Base-by-base conservation (phyloP, 2,797 vertebrate species). In the Diceros bicornis region DNA sequence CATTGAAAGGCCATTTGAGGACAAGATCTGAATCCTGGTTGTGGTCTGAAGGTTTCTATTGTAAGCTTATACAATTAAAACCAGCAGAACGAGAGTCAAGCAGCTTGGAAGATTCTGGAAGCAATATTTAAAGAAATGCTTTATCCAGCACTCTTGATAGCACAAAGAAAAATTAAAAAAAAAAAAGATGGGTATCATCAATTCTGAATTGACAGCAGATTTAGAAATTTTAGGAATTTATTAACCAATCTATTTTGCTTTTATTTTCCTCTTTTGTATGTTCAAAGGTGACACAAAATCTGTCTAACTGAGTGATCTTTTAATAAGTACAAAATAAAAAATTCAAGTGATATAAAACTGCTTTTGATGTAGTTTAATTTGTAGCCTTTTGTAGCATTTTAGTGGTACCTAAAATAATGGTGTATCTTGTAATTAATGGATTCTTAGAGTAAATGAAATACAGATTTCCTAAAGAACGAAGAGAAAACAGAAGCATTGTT, bases 241-340 rank as follows among this genome's bases (percentile, higher is more conserved):
- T 74, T 52, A 77, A 69, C 11, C 4, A 62, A 37, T 47, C 29
- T 34, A 64, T 93, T 85, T 55, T 93, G n/a, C 7, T 68, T 95
- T 94, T 68, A 57, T 71, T 66, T 85, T 47, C 50, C 37, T 95
- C 21, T 34, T 84, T 16, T 68, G 44, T 44, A 47, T 93, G 64
- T n/a, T 82, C 0, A 57, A 79, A 27, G 82, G 37, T 83, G 21
- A 57, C 59, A 75, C 62, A 81, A 88, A 95, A 87, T 69, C 27
- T 92, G 57, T 71, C 44, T 47, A 71, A 72, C 81, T 81, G 50
- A 92, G 64, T 52, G 52, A 86, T 85, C 32, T 83, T 96, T 89
- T 29, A 81, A 27, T 72, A 82, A 96, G 44, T 64, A 68, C 34
- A 79, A 91, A 91, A 88, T 79, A 89, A 75, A 95, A 95, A 97